Base-by-base conservation (phyloP, 2,888 invertebrate species). In the Erpobdella octoculata region DNA sequence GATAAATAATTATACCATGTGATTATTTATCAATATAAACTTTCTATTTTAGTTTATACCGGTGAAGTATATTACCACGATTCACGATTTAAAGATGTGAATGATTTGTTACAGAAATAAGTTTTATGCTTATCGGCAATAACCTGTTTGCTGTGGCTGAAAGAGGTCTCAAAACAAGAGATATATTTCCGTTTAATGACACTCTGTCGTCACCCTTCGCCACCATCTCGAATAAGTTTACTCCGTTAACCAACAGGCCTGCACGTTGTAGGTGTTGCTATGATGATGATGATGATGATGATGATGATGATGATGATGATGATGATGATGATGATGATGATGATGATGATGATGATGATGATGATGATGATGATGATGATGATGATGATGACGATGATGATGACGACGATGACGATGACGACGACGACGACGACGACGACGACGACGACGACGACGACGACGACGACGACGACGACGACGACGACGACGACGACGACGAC, bases 341-440 rank as follows among this genome's bases (percentile, higher is more conserved):
- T 46, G 67, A 67, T 67, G 67, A 67, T 46, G 46, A 67, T 38
- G 67, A 67, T 67, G 67, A 67, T 67, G 67, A 46, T 25, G 67
- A 67, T 46, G 67, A 46, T 67, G 67, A 46, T 46, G 67, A 67
- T 67, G 67, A 67, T 67, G 67, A 67, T 67, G 67, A 67, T 67
- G 67, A 67, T 46, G 67, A 46, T 15, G 48, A 67, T 46, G 67
- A 46, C 46, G 67, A 31, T 46, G 28, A 46, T 46, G 48, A 46
- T 67, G 46, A 46, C 18, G 67, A 67, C 46, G 67, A 8, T 48
- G 67, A 67, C 35, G 31, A 46, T 46, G 41, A 67, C 28, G 2
- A 67, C 28, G 67, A 46, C n/a, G 67, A 41, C 8, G 67, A 46
- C 46, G 67, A 46, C 46, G 67, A 67, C 46, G 67, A 67, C 46